phyloP scores from a whole-genome alignment of 2,113 vertebrate genomes.

The Lagopus muta region DNA sequence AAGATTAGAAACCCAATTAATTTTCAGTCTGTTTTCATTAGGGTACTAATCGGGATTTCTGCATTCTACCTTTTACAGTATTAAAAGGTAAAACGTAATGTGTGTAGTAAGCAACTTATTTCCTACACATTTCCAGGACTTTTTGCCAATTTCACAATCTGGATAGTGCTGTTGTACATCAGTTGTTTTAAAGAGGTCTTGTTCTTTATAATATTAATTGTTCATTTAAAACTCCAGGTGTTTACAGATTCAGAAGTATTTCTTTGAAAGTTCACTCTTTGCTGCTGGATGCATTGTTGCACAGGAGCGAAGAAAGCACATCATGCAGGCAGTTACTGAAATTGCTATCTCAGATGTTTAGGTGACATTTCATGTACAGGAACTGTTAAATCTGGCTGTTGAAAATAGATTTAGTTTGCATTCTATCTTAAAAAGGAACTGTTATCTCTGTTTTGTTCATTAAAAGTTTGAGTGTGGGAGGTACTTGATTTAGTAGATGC shows the following conservation, averaged over 20 bases:
- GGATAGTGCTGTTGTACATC: not conserved
- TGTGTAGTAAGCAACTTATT: not conserved
- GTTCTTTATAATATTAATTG: not conserved
- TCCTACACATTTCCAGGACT: not conserved
- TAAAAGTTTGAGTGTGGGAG: not conserved
- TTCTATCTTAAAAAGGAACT: not conserved
- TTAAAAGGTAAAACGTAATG: not conserved
- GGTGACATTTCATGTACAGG: not conserved
- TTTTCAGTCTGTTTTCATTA: not conserved
- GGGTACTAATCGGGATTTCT: not conserved
- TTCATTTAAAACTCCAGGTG: not conserved
- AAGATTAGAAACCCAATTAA: not conserved
- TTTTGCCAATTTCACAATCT: not conserved
- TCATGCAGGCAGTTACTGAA: not conserved
- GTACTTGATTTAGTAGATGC: conserved; percentile 10
- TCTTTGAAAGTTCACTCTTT: not conserved
- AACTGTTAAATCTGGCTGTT: not conserved
- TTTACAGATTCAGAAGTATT: not conserved
- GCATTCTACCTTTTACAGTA: too few relatives aligned
- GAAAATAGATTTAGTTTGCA: not conserved
- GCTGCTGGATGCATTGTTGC: not conserved
- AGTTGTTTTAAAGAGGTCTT: not conserved
- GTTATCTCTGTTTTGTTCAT: not conserved
- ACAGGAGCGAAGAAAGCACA: not conserved
- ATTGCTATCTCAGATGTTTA: not conserved